These are phyloP conservation scores for Norana najaformis DNA, from an alignment of 2,888 invertebrate genomes.

Conservation along the genomic window DNA sequence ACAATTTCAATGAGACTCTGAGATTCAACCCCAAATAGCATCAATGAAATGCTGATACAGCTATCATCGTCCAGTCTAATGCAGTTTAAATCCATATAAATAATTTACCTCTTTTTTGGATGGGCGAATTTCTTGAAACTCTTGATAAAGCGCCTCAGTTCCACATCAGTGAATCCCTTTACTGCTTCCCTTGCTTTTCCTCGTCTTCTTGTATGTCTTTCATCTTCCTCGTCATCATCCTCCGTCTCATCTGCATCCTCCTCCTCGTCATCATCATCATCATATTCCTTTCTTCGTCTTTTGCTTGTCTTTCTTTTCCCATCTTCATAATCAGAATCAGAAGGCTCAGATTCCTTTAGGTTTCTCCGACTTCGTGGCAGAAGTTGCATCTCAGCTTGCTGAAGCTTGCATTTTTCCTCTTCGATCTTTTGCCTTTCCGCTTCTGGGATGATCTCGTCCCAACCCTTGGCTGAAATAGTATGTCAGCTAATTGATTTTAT, in stretches of 20 bases:
- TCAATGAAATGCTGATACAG: too few relatives aligned
- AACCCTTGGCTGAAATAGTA: conserved; percentile 47
- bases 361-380: conserved; percentile 75
- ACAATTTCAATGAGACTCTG: background rate
- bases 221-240: conserved; percentile 35
- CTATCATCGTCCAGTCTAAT: background rate
- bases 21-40: background rate
- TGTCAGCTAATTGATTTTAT: background rate
- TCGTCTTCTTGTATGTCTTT: conserved; percentile 56
- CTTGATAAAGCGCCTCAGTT: conserved; percentile 77
- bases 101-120: conserved; percentile 70
- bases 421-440: conserved; percentile 84
- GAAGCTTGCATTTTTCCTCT: conserved; percentile 85
- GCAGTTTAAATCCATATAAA: conserved; percentile 65
- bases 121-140: conserved; percentile 92
- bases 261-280: conserved; percentile 45
- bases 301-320: background rate
- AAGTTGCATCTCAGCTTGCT: conserved; percentile 89
- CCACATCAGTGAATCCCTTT: conserved; percentile 73
- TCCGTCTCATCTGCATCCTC: conserved; percentile 30
- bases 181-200: conserved; percentile 61
- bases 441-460: conserved; percentile 97
- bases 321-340: background rate
- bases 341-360: conserved; percentile 46
- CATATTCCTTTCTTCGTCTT: background rate